These are phyloP conservation scores for Flexamia atlantica DNA, from an alignment of 2,888 invertebrate genomes.

Conservation along the genomic window DNA sequence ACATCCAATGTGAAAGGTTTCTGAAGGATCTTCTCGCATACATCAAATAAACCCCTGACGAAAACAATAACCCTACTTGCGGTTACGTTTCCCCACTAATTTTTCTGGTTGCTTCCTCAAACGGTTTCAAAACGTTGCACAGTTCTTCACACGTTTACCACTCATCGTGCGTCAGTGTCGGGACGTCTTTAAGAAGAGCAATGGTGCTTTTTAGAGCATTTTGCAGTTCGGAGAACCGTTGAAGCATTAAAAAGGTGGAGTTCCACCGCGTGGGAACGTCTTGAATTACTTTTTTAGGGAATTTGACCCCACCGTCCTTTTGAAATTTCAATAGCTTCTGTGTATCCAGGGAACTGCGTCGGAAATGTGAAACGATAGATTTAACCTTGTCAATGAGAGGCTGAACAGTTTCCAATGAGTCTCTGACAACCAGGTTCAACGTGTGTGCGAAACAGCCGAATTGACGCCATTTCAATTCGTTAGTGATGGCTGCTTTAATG, in stretches of 20 bases:
- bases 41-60: not conserved
- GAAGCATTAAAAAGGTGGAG: slow-evolving; percentile 25
- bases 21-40: not conserved
- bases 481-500: slow-evolving; percentile 15
- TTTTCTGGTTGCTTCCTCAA: slow-evolving; percentile 62
- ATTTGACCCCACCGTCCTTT: not conserved
- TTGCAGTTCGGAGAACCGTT: slow-evolving; percentile 27
- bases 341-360: not conserved
- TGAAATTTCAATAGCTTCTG: slow-evolving; percentile 34
- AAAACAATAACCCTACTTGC: slow-evolving; percentile 50
- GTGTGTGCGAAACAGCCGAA: slow-evolving; percentile 55
- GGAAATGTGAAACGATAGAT: slow-evolving; percentile 9
- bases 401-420: not conserved
- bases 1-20: not conserved
- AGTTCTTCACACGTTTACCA: slow-evolving; percentile 65
- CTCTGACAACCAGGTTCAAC: slow-evolving; percentile 40
- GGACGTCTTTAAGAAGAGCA: slow-evolving; percentile 64
- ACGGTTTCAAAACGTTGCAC: slow-evolving; percentile 61
- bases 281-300: slow-evolving; percentile 35
- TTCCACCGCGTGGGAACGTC: slow-evolving; percentile 45
- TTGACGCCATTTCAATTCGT: slow-evolving; percentile 47
- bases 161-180: slow-evolving; percentile 62
- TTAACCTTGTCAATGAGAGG: not conserved
- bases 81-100: slow-evolving; percentile 65
- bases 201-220: slow-evolving; percentile 62